phyloP scores from a whole-genome alignment of 2,113 vertebrate genomes.

The human region GRCh38 chr4:152791501-152792000 shows the following conservation, averaged over 20 bases:
- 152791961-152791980: neutral
- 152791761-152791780: neutral
- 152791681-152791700: slow-evolving; percentile 66
- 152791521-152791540: slow-evolving; percentile 16
- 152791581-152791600: slow-evolving; percentile 1
- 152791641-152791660: slow-evolving; percentile 59
- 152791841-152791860: slow-evolving; percentile 34
- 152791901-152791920: neutral
- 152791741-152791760: slow-evolving; percentile 20
- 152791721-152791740: neutral
- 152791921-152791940: slow-evolving; percentile 40
- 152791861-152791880: neutral
- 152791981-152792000: neutral
- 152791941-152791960: neutral
- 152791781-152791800: neutral
- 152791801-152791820: slow-evolving; percentile 23
- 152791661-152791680: slow-evolving; percentile 39
- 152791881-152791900: neutral
- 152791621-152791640: slow-evolving; percentile 20
- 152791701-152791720: slow-evolving; percentile 5
- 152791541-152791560: neutral
- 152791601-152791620: neutral
- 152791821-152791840: neutral
- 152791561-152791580: neutral
- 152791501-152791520: no score